Conservation (phyloP, 1,140 invertebrate genomes). For the Cecropterus lyciades region DNA sequence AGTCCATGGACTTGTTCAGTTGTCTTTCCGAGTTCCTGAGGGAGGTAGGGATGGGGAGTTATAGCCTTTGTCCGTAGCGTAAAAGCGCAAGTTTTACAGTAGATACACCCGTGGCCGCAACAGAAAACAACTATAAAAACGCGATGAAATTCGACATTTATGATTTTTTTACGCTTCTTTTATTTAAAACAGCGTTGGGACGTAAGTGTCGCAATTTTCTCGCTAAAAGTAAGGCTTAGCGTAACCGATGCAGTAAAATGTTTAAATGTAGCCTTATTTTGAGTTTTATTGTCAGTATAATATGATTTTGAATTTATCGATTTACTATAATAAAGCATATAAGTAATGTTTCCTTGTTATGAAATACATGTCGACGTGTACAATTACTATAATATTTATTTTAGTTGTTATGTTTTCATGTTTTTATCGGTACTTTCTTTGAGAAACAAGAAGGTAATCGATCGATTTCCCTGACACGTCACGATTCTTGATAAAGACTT, state of each 20-base stretch:
- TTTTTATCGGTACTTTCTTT: too few species aligned
- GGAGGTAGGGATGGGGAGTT: constrained; percentile 49
- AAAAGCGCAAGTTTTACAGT: constrained; percentile 64
- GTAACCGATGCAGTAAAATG: constrained; percentile 6
- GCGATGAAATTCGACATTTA: constrained; percentile 36
- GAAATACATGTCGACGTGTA: too few species aligned
- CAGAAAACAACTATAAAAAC: constrained; percentile 42
- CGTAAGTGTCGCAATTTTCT: constrained; percentile 17
- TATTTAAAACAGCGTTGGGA: constrained; percentile 27
- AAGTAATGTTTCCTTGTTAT: too few species aligned
- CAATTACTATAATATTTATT: too few species aligned
- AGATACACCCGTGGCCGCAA: constrained; percentile 37
- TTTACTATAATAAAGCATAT: too few species aligned
- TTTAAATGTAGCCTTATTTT: background rate
- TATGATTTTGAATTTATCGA: too few species aligned
- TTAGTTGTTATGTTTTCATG: too few species aligned
- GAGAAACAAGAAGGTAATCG: too few species aligned
- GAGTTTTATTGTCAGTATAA: background rate
- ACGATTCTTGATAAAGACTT: too few species aligned
- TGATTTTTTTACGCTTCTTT: constrained; percentile 31
- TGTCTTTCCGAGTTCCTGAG: constrained; percentile 43
- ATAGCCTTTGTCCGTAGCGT: constrained; percentile 67
- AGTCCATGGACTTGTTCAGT: constrained; percentile 52
- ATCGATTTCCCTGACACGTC: too few species aligned
- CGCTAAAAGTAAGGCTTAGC: constrained; percentile 17